Evolutionary conservation across 2,888 invertebrate species (phyloP).

Genomic region (Linnaemya vulpina): DNA sequence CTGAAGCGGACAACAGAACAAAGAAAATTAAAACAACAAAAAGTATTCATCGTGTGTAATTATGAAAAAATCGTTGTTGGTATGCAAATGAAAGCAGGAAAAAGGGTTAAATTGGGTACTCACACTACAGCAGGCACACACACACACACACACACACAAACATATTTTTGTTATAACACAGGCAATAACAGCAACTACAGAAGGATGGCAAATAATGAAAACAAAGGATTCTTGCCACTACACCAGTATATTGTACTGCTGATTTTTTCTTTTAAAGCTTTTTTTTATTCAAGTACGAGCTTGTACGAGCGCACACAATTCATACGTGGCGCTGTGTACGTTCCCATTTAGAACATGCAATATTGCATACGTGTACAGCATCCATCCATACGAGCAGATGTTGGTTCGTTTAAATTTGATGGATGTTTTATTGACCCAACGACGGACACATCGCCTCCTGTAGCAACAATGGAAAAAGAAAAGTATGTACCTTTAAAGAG

Average conservation of each 20-base stretch:
- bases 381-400: slow-evolving; percentile 68
- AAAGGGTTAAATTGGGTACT: slow-evolving; percentile 70
- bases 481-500: background rate
- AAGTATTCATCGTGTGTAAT: slow-evolving; percentile 61
- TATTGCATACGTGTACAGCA: slow-evolving; percentile 63
- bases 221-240: slow-evolving; percentile 64
- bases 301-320: background rate
- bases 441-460: slow-evolving; percentile 55
- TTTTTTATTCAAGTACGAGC: slow-evolving; percentile 40
- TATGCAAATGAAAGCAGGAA: slow-evolving; percentile 70
- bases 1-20: slow-evolving; percentile 65
- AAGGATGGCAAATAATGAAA: slow-evolving; percentile 65
- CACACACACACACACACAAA: slow-evolving; percentile 10
- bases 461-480: slow-evolving; percentile 8
- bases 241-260: slow-evolving; percentile 39
- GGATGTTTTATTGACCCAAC: slow-evolving; percentile 68
- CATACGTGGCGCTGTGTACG: background rate
- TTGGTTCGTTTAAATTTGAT: slow-evolving; percentile 51
- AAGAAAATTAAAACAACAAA: slow-evolving; percentile 26
- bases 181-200: slow-evolving; percentile 31
- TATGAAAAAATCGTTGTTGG: slow-evolving; percentile 61
- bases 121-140: slow-evolving; percentile 24
- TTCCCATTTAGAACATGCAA: slow-evolving; percentile 42
- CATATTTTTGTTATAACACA: slow-evolving; percentile 6
- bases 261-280: slow-evolving; percentile 2